These are phyloP conservation scores for Tachina lurida DNA, from an alignment of 2,888 invertebrate species.

Conservation along the genomic window DNA sequence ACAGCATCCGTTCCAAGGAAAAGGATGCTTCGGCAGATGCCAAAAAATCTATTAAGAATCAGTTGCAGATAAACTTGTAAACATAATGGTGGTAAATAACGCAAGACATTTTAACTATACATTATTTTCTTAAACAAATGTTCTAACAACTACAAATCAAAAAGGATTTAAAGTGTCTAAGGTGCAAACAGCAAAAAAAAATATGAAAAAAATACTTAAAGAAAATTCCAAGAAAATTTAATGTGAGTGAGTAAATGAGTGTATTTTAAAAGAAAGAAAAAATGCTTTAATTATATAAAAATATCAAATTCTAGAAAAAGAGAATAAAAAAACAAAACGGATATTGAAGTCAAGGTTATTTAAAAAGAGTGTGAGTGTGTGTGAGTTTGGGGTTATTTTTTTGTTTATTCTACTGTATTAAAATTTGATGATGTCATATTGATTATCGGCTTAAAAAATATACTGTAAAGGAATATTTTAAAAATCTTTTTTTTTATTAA, in stretches of 20 bases:
- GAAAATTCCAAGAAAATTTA: not conserved
- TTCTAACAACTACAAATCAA: slow-evolving; percentile 29
- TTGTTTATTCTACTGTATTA: too few species aligned
- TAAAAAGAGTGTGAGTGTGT: not conserved
- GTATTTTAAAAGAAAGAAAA: not conserved
- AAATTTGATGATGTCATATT: slow-evolving; percentile 65
- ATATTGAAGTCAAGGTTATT: slow-evolving; percentile 60
- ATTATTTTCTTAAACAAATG: slow-evolving; percentile 15
- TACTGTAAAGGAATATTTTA: not conserved
- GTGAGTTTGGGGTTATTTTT: too few species aligned
- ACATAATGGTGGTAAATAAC: slow-evolving; percentile 60
- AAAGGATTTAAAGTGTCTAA: slow-evolving; percentile 55
- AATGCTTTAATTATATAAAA: not conserved
- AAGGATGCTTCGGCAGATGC: slow-evolving; percentile 44
- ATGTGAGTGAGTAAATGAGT: not conserved
- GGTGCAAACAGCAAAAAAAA: slow-evolving; percentile 18
- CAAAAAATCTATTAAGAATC: slow-evolving; percentile 47
- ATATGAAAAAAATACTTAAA: slow-evolving; percentile 12
- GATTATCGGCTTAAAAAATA: slow-evolving; percentile 7
- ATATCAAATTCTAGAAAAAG: not conserved
- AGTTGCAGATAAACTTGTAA: slow-evolving; percentile 72
- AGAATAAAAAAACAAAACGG: not conserved
- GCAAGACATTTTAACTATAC: slow-evolving; percentile 1
- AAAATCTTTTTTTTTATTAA: not conserved
- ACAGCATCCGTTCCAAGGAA: slow-evolving; percentile 49